Conservation (phyloP, 2,888 invertebrate genomes). For the Lithodes maja region DNA sequence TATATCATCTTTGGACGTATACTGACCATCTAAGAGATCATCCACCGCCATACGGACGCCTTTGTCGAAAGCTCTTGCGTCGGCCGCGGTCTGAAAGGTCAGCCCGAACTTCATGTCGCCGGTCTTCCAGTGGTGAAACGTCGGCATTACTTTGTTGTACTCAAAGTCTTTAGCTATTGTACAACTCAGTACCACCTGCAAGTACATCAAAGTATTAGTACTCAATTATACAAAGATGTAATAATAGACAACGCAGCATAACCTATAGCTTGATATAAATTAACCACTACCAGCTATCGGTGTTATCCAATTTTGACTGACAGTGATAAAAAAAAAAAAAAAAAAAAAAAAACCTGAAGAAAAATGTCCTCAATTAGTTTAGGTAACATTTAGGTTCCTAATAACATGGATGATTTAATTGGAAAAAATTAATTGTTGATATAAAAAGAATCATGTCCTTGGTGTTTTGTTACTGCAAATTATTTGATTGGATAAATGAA, state of each 20-base stretch:
- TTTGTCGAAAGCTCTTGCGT: conserved; percentile 94
- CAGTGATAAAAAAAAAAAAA: too few relatives aligned
- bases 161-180: conserved; percentile 96
- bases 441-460: too few relatives aligned
- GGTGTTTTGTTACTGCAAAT: too few relatives aligned
- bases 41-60: conserved; percentile 92
- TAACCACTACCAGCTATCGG: too few relatives aligned
- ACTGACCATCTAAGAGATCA: conserved; percentile 92
- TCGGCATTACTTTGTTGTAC: conserved; percentile 97
- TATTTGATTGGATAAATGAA: too few relatives aligned
- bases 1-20: conserved; percentile 73
- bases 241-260: neutral
- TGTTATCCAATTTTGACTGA: too few relatives aligned
- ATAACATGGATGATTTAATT: too few relatives aligned
- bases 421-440: too few relatives aligned
- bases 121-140: conserved; percentile 98
- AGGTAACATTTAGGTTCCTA: too few relatives aligned
- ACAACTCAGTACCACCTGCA: conserved; percentile 93
- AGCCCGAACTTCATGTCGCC: conserved; percentile 96
- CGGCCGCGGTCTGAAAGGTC: conserved; percentile 95
- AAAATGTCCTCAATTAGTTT: too few relatives aligned
- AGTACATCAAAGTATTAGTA: neutral
- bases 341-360: too few relatives aligned
- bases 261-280: too few relatives aligned
- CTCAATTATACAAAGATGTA: neutral